Evolutionary conservation across 2,797 vertebrate species (phyloP).

Genomic region (Bradypodion pumilum): DNA sequence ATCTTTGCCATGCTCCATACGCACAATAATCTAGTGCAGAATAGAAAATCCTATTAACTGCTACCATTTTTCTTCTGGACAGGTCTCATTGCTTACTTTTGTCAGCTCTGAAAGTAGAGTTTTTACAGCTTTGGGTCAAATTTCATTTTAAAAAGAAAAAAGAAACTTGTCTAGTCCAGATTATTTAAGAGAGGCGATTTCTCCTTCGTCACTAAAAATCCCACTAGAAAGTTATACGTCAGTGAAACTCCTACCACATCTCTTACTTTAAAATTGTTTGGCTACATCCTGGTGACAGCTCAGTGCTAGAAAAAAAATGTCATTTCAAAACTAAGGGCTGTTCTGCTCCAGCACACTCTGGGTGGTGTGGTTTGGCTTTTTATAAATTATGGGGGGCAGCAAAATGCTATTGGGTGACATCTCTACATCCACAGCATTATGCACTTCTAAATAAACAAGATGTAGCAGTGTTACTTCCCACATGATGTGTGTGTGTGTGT

Average conservation of each 20-base stretch:
- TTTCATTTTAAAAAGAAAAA: constrained; percentile 34
- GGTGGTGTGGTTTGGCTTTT: too few species aligned
- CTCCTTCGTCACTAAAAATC: constrained; percentile 22
- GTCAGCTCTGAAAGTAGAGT: constrained; percentile 61
- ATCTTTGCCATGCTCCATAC: constrained; percentile 48
- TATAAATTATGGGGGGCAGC: too few species aligned
- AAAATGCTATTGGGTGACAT: too few species aligned
- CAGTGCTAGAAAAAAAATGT: neutral
- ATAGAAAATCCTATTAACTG: constrained; percentile 62
- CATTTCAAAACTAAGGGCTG: neutral
- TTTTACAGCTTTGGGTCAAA: constrained; percentile 38
- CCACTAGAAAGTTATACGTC: constrained; percentile 5
- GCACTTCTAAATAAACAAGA: too few species aligned
- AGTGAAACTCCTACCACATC: constrained; percentile 21
- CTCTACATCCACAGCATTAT: too few species aligned
- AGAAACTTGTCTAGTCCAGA: constrained; percentile 17
- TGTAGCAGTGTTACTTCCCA: too few species aligned
- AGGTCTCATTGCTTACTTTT: constrained; percentile 63
- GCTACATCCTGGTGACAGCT: neutral
- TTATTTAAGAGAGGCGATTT: neutral
- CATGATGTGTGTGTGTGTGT: neutral
- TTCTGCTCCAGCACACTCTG: too few species aligned
- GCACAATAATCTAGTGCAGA: constrained; percentile 39
- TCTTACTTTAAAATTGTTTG: constrained; percentile 38
- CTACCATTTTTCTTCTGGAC: constrained; percentile 60